These are phyloP conservation scores for Ophion obscuratus DNA, from an alignment of 2,888 invertebrate species.

Conservation along the genomic window DNA sequence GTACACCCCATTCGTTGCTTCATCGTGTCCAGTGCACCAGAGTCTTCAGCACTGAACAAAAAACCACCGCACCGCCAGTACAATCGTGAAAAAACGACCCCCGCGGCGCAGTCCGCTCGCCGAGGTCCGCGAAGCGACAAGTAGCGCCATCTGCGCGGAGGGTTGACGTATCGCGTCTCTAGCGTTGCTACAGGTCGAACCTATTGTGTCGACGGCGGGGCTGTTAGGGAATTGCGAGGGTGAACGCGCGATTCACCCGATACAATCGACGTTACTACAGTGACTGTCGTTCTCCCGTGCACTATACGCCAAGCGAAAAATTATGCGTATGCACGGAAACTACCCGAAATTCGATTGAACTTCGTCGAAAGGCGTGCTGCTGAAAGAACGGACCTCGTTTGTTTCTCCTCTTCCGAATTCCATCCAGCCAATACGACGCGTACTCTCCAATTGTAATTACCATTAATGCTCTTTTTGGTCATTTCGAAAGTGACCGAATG, in stretches of 20 bases:
- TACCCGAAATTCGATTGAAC: background rate
- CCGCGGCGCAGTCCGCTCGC: no score
- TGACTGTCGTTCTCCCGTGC: conserved; percentile 1
- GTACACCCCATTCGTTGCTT: no score
- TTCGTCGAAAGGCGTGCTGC: background rate
- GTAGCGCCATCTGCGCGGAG: conserved; percentile 62
- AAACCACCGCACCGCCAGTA: background rate
- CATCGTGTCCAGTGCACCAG: no score
- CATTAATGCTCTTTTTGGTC: no score
- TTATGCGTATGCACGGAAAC: background rate
- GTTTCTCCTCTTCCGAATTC: background rate
- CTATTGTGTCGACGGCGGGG: conserved; percentile 54
- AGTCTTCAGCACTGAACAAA: background rate
- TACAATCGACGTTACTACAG: conserved; percentile 33
- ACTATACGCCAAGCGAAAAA: background rate
- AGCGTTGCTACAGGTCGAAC: conserved; percentile 27
- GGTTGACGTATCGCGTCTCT: conserved; percentile 44
- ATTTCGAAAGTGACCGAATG: no score
- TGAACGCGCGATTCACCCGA: conserved; percentile 10
- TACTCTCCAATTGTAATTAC: background rate
- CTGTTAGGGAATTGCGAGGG: background rate
- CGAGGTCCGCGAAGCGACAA: conserved; percentile 47
- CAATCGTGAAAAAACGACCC: background rate
- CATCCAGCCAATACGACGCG: background rate
- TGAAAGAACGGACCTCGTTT: background rate